Base-by-base conservation (phyloP, 2,888 invertebrate genomes). In the Epirrita christyi region DNA sequence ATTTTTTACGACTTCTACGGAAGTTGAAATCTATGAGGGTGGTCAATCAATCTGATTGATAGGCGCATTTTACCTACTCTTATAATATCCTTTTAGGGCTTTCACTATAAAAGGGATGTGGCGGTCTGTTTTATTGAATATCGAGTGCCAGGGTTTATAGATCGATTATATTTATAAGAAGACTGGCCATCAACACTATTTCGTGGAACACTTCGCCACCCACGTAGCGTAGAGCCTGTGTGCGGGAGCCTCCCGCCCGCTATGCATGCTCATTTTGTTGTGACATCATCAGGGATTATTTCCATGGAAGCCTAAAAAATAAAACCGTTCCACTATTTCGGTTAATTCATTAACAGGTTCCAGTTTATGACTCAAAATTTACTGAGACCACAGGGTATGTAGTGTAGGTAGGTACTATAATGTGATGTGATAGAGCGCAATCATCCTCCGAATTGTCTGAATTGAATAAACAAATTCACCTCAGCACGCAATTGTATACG, bases 171-270 rank as follows among this genome's bases (percentile, higher is more conserved):
- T 77, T 73, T n/a, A 69, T 21, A 72, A 70, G 65, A 72, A 71
- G 64, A 66, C 72, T 75, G 79, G 72, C 80, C 79, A 78, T 81
- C 80, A 78, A 79, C 80, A 81, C 76, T 80, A 80, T 81, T 86
- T 84, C 87, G 82, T 83, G 80, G 86, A 88, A 87, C 73, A 79
- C 72, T 82, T 85, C 86, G 84, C 88, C 89, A 89, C 90, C 89
- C 89, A 88, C 84, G 88, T 82, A 68, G 88, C 84, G 88, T 82
- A 68, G 88, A 76, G 67, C 68, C 75, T 73, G 71, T 63, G 69
- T 66, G 68, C 66, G 70, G 71, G 70, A 72, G 70, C 72, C 73
- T 72, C 68, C 63, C 68, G 73, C 66, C 63, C 71, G 72, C 69
- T 70, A 63, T 58, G 72, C 66, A 66, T 72, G 70, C 72, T 70